phyloP scores from a whole-genome alignment of 2,888 invertebrate species.

The Torymus aiolomorphi region DNA sequence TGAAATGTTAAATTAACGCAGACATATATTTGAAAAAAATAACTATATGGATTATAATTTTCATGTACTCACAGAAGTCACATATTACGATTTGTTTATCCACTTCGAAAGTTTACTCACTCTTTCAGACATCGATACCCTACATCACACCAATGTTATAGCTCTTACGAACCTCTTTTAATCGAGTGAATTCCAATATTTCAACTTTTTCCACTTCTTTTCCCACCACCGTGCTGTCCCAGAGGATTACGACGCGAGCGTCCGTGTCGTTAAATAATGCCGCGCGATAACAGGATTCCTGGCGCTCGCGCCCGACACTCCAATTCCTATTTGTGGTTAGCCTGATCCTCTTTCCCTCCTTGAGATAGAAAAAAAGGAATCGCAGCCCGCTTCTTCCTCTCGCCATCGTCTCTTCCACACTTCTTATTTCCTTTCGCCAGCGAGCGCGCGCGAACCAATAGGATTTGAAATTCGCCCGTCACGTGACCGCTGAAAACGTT shows the following conservation, averaged over 20 bases:
- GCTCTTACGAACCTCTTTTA: neutral
- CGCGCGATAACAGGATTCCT: slow-evolving; percentile 57
- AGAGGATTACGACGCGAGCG: slow-evolving; percentile 26
- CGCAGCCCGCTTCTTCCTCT: neutral
- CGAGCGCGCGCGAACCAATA: slow-evolving; percentile 45
- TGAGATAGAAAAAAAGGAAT: slow-evolving; percentile 21
- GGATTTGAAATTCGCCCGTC: slow-evolving; percentile 38
- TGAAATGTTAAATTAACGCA: no score
- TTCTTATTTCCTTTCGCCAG: slow-evolving; percentile 7
- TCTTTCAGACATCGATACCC: no score
- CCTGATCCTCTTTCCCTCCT: slow-evolving; percentile 16
- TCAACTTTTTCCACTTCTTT: slow-evolving; percentile 24
- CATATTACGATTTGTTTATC: no score
- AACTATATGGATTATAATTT: no score
- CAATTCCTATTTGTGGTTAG: slow-evolving; percentile 57
- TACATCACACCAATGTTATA: no score
- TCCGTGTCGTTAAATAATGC: slow-evolving; percentile 54
- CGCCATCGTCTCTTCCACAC: neutral
- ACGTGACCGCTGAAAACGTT: neutral
- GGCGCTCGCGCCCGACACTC: slow-evolving; percentile 29
- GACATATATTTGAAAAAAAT: no score
- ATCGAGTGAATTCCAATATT: slow-evolving; percentile 31
- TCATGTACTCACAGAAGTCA: no score
- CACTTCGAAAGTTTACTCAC: no score
- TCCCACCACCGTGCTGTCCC: slow-evolving; percentile 5